Base-by-base conservation (phyloP, 2,113 vertebrate species). In the Oxyruncus cristatus region DNA sequence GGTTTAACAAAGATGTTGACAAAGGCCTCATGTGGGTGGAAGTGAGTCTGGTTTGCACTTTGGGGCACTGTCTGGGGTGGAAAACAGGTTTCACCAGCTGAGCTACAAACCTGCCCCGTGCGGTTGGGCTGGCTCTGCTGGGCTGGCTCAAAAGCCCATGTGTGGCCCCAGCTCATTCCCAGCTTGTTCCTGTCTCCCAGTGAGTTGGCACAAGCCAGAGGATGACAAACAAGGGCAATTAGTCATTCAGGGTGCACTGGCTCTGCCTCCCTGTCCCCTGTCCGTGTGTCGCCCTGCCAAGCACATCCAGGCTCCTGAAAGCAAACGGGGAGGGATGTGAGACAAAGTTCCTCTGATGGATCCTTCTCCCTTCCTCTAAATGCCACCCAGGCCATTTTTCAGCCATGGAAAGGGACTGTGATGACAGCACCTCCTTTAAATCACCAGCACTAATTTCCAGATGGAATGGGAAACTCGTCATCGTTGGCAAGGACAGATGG, bases 11-110 rank as follows among this genome's bases (percentile, higher is more conserved):
- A 77, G 68, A 3, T 2, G 5, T 13, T 28, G 53, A 26, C 14
- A 53, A 39, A n/a, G 62, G 28, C 15, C 37, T 7, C 18, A 12
- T 0, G 0, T 1, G 32, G 22, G 14, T 8, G 27, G 55, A 62
- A 66, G 32, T 8, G 9, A 42, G 22, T 14, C 42, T 50, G 74
- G 7, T 35, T 19, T 55, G 55, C 47, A 7, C 4, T 28, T 32
- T 27, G 7, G 55, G 67, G 35, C 35, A 46, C 20, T 20, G 42
- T 17, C 65, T 28, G 70, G 56, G 42, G 2, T 28, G 33, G 82
- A 32, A 70, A 74, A 56, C 32, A 56, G 32, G 55, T 56, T 19
- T 32, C 32, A 56, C 11, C 53, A 56, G 32, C 55, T 56, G 68
- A 52, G 77, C 76, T 58, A 15, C 50, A 73, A 13, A 33, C 50